Base-by-base conservation (phyloP, 2,113 vertebrate genomes). In the Micronycteris hirsuta region DNA sequence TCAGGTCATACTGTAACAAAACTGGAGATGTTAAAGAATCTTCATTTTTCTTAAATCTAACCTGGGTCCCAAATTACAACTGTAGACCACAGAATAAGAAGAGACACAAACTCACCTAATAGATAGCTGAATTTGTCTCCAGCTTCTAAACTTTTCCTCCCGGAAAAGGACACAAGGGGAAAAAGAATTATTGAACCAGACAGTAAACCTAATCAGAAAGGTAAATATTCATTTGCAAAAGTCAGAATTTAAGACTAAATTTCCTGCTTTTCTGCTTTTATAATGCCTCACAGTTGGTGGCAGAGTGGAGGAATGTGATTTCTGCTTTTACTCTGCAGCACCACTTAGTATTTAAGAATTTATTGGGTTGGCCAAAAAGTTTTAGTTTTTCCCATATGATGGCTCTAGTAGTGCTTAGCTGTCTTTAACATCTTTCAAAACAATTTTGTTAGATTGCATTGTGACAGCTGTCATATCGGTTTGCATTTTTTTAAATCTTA, bases 161-260 rank as follows among this genome's bases (percentile, higher is more conserved):
- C 65, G 7, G 13, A 68, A 77, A 73, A 52, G 26, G 24, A 31
- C 14, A 52, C 3, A 45, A 2, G 47, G 22, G 22, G 41, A 43
- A 5, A 91, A 82, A 45, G 38, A n/a, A 61, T 41, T 41, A 71
- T 43, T 83, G 36, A 85, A 65, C 19, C 17, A 67, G 24, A 47
- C 1, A 61, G 45, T 77, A 89, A 91, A 83, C 26, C 41, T 87
- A 86, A 82, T 38, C 61, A 92, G 63, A 95, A 92, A 90, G 43
- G 41, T 47, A 78, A 93, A 93, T 89, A 90, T 89, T 94, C 5
- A 85, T 93, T 93, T 28, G 17, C 38, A 77, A 89, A 96, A 49
- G 13, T 88, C 71, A 78, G 36, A n/a, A 80, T 73, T 85, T 68
- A 93, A 58, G 38, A 83, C 15, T 28, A 61, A 4, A 68, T 74